Conservation (phyloP, 2,797 vertebrate species). For the Gadopsis bispinosus region DNA sequence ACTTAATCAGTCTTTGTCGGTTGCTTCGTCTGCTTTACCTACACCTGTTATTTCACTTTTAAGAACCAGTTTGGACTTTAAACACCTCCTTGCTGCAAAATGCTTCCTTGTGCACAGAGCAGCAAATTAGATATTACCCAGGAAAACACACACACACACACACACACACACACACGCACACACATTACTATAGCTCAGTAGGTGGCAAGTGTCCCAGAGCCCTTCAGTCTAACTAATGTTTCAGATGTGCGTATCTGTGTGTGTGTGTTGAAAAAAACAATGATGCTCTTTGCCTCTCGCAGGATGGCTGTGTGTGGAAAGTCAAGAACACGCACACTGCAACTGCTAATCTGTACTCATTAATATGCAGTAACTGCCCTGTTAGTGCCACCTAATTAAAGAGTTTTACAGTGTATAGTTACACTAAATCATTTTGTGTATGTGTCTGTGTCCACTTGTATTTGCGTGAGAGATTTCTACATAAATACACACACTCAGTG, state of each 20-base stretch:
- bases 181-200: conserved; percentile 36
- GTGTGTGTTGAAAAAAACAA: conserved; percentile 29
- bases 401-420: conserved; percentile 27
- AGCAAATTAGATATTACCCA: conserved; percentile 59
- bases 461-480: background rate
- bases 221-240: conserved; percentile 71
- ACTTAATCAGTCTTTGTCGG: conserved; percentile 1
- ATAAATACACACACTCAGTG: background rate
- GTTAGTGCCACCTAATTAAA: conserved; percentile 53
- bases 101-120: conserved; percentile 50
- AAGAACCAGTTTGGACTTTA: conserved; percentile 42
- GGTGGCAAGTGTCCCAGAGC: conserved; percentile 71
- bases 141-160: conserved; percentile 14
- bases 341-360: conserved; percentile 8
- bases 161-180: conserved; percentile 19
- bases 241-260: conserved; percentile 38
- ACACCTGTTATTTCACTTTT: conserved; percentile 43
- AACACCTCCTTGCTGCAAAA: conserved; percentile 54
- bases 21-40: conserved; percentile 14
- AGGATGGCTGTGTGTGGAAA: background rate
- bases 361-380: conserved; percentile 49
- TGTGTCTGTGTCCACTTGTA: conserved; percentile 29
- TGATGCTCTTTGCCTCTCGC: conserved; percentile 27
- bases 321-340: conserved; percentile 16
- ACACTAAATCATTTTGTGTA: conserved; percentile 34